Evolutionary conservation across 2,113 vertebrate species (phyloP), one percentile per base, ranked within the genome.

Genomic region (Sclerurus mexicanus): DNA sequence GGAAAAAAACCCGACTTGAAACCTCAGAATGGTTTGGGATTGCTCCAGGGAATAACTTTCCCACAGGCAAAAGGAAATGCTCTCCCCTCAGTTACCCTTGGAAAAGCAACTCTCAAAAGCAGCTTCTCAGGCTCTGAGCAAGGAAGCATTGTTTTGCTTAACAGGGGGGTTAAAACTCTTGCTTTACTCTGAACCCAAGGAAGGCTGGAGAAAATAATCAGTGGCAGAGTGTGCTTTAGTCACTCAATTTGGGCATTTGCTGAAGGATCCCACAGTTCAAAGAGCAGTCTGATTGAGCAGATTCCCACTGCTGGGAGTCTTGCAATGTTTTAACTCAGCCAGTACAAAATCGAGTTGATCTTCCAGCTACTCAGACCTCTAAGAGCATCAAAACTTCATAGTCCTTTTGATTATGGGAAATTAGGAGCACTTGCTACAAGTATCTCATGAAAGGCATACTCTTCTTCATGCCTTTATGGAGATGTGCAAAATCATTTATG

Each of bases 371-470:
- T 66, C 8, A 53, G 83, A 71, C 79, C 73, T 89, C 46, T 49
- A 53, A 85, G 39, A 89, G 69, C 80, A 96, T 66, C 64, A 93
- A 88, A 95, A 95, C 60, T 66, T 83, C 95, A 59, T 69, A 77
- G 85, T 75, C 35, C 49, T 91, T 92, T 85, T 90, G 95, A 97
- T 90, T 89, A 83, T 1, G 5, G 56, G 77, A 97, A 96, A 96
- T 91, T 58, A 97, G 66, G 50, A 95, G 60, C 49, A 73, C 95
- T 96, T 92, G 78, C 75, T 90, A 76, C 85, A 91, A 60, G 49
- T 77, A 89, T 74, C 42, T 86, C 86, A 93, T 39, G 78, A 77
- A 95, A 96, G 87, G 73, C 89, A 85, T 22, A 50, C 91, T 71
- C 64, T 44, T 90, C 80, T 93, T 77, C 89, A 78, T 53, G 86